Evolutionary conservation across 2,113 vertebrate genomes (phyloP).

Genomic region (Axis porcinus): DNA sequence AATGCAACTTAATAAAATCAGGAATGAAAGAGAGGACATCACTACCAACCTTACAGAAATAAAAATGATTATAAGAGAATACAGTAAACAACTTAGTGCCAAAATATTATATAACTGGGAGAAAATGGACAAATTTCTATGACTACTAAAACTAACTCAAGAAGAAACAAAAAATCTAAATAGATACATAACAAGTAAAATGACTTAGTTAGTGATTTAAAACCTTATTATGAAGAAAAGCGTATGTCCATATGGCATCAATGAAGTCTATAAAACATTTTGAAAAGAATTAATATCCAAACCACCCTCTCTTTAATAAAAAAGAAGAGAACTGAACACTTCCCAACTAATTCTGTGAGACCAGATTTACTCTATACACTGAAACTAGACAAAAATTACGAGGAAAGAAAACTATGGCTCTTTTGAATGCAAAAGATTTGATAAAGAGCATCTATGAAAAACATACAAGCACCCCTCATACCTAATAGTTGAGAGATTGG

Average conservation of each 20-base stretch:
- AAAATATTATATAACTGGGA: background rate
- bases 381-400: background rate
- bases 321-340: background rate
- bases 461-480: background rate
- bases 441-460: background rate
- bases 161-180: background rate
- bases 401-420: background rate
- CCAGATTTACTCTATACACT: background rate
- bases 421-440: background rate
- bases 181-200: background rate
- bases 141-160: background rate
- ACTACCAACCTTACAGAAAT: background rate
- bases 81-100: background rate
- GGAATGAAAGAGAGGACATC: background rate
- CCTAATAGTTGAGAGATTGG: background rate
- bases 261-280: background rate
- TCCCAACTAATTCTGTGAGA: background rate
- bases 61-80: background rate
- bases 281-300: background rate
- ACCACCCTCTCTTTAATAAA: background rate
- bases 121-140: background rate
- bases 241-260: background rate
- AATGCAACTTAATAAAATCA: background rate
- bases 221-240: background rate
- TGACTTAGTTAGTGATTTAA: background rate